These are phyloP conservation scores for Calvadosia cruxmelitensis DNA, from an alignment of 30 jellyfish, hydroid and myxozoan genomes.

Conservation along the genomic window DNA sequence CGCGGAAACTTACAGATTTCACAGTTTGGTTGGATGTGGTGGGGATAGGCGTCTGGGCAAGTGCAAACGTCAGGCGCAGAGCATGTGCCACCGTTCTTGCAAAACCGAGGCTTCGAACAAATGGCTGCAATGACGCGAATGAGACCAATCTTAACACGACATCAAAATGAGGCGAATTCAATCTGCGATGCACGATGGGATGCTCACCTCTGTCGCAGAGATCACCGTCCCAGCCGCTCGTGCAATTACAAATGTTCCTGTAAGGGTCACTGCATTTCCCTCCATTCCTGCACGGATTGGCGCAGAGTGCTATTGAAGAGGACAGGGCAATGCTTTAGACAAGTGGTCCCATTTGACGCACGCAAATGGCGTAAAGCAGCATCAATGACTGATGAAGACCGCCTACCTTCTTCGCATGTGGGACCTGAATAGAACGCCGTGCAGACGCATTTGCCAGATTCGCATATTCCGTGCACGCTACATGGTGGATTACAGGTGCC, in stretches of 20 bases:
- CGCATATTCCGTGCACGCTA: slow-evolving; percentile 50
- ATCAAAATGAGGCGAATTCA: too few species aligned
- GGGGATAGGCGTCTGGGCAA: slow-evolving; percentile 62
- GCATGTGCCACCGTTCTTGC: slow-evolving; percentile 82
- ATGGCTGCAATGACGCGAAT: too few species aligned
- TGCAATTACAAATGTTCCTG: slow-evolving; percentile 50
- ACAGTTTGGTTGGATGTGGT: slow-evolving; percentile 35
- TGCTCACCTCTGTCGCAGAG: slow-evolving; percentile 55
- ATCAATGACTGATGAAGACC: too few species aligned
- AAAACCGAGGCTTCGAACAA: slow-evolving; percentile 65
- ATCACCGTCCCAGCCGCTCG: slow-evolving; percentile 74
- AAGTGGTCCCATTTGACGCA: too few species aligned
- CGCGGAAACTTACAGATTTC: slow-evolving; percentile 22
- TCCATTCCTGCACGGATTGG: slow-evolving; percentile 45
- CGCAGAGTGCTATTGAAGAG: slow-evolving; percentile 32
- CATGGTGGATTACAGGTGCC: slow-evolving; percentile 57
- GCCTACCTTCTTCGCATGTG: slow-evolving; percentile 54
- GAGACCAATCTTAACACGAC: too few species aligned
- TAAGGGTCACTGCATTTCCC: slow-evolving; percentile 58
- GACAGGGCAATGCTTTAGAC: background rate
- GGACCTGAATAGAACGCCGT: slow-evolving; percentile 39
- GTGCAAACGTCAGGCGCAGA: slow-evolving; percentile 47
- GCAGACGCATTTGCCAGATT: slow-evolving; percentile 50
- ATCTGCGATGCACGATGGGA: too few species aligned
- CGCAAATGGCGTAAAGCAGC: too few species aligned